phyloP scores from a whole-genome alignment of 2,888 invertebrate species.

The Drosophila antonietae region DNA sequence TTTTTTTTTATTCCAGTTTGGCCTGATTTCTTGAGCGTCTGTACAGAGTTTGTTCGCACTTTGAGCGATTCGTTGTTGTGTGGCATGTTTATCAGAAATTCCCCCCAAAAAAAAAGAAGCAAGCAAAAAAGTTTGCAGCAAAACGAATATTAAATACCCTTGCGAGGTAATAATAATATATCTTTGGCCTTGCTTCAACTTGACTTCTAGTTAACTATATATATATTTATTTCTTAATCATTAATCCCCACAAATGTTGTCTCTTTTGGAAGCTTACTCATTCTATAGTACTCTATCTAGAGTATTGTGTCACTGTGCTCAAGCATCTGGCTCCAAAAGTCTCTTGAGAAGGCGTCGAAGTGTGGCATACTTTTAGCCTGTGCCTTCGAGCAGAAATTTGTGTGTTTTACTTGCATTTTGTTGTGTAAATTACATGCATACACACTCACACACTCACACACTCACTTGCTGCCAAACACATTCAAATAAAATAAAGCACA shows the following conservation, averaged over 20 bases:
- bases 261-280: neutral
- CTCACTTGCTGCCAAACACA: conserved; percentile 39
- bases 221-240: neutral
- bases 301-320: conserved; percentile 6
- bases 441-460: conserved; percentile 6
- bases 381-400: conserved; percentile 49
- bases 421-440: conserved; percentile 53
- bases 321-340: conserved; percentile 18
- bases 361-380: conserved; percentile 48
- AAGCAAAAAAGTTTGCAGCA: neutral
- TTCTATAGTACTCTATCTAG: neutral
- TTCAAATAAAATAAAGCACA: conserved; percentile 54
- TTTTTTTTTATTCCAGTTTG: conserved; percentile 19
- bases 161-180: too few species aligned
- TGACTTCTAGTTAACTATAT: neutral
- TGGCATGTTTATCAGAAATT: conserved; percentile 25
- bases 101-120: neutral
- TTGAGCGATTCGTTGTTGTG: conserved; percentile 48
- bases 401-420: conserved; percentile 60
- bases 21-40: conserved; percentile 52
- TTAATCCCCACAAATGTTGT: neutral
- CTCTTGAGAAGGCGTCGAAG: conserved; percentile 46
- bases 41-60: conserved; percentile 28
- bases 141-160: conserved; percentile 8
- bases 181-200: neutral